phyloP scores from a whole-genome alignment of 2,797 vertebrate species.

The Phoebastria nigripes region DNA sequence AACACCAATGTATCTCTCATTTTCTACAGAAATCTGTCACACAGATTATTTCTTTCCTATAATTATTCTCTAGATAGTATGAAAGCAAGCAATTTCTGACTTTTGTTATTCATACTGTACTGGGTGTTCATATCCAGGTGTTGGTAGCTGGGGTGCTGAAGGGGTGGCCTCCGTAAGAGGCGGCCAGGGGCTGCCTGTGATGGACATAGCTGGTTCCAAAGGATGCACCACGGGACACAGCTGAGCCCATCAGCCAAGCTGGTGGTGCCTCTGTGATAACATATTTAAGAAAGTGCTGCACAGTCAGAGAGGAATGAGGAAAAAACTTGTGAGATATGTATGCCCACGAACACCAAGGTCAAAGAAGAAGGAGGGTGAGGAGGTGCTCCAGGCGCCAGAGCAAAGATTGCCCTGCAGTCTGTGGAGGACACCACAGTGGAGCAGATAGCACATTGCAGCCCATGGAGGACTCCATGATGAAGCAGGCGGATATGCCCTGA shows the following conservation, averaged over 20 bases:
- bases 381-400: not conserved
- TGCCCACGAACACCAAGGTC: fast-evolving
- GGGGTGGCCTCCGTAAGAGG: not conserved
- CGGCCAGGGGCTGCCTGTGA: not conserved
- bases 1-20: not conserved
- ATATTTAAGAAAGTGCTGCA: not conserved
- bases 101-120: not conserved
- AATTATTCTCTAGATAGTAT: not conserved
- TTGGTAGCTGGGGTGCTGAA: not conserved
- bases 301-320: not conserved
- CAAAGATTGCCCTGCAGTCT: not conserved
- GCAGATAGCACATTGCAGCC: not conserved
- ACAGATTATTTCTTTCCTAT: not conserved
- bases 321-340: not conserved
- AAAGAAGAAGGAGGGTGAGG: not conserved
- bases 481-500: not conserved
- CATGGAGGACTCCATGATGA: not conserved
- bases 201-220: not conserved
- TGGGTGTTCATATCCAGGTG: not conserved
- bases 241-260: not conserved
- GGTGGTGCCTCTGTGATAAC: not conserved
- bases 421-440: not conserved
- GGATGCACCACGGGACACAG: not conserved
- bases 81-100: not conserved
- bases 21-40: not conserved